Evolutionary conservation across 2,888 invertebrate species (phyloP).

Genomic region (Gonocerus acuteangulatus): DNA sequence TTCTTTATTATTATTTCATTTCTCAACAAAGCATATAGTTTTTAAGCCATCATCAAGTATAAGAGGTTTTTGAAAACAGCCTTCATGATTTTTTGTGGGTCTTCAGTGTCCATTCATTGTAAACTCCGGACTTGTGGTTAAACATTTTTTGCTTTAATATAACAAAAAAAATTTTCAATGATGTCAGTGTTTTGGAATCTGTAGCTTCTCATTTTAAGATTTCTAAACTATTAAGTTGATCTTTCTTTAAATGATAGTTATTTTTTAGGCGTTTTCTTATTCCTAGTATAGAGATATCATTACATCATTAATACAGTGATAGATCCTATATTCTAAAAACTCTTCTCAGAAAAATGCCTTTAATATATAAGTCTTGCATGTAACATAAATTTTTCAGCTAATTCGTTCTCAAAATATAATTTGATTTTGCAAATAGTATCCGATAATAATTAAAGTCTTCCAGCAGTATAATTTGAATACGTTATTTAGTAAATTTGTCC

Average conservation of each 20-base stretch:
- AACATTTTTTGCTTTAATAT: no score
- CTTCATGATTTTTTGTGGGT: no score
- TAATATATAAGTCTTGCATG: neutral
- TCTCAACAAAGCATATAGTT: no score
- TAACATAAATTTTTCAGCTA: neutral
- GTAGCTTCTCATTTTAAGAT: neutral
- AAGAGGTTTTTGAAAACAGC: no score
- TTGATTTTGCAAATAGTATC: neutral
- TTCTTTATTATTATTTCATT: no score
- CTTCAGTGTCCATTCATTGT: no score
- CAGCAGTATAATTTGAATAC: neutral
- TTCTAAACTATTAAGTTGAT: neutral
- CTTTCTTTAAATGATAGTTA: neutral
- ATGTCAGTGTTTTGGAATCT: neutral
- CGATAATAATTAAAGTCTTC: neutral
- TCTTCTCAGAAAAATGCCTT: conserved; percentile 1
- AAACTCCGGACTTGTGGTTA: no score
- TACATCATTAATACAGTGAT: conserved; percentile 12
- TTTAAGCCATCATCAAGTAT: no score
- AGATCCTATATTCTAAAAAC: conserved; percentile 19
- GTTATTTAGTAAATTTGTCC: neutral
- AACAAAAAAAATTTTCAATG: neutral
- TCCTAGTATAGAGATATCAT: neutral
- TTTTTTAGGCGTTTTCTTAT: neutral
- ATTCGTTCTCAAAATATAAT: neutral